Base-by-base conservation (phyloP, 37 sponge, comb jelly and placozoan species). In the Aplysina aerophoba region DNA sequence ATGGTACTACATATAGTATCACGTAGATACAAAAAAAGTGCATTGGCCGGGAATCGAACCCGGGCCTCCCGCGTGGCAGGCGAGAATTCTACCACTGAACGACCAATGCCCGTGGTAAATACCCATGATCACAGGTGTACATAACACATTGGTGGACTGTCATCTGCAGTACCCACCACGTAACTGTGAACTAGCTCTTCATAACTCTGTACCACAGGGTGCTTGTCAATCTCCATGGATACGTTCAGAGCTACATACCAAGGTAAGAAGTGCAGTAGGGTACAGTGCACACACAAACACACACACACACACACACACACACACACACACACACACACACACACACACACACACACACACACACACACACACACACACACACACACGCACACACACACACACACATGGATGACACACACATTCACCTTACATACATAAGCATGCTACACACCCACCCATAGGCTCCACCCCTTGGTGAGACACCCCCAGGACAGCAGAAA, bases 391-490 rank as follows among this genome's bases (percentile, higher is more conserved):
- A 27, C 1, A 15, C 36, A 38, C 63, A 62, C 24, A 21, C 31
- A n/a, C 69, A 67, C 69, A 11, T 25, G 13, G 50, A 64, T 67
- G 4, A 28, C 38, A 81, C 37, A 17, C 5, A 17, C 31, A 81
- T 20, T 0, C 33, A 28, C 59, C 0, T 0, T 35, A 77, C 41
- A 39, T 35, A 21, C 41, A 27, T 28, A 34, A 38, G 65, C 54
- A 57, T 37, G 31, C 65, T 82, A 24, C 83, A 5, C 15, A 68
- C 80, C 27, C 40, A 89, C 89, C 89, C 81, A 89, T 89, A 0
- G 89, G 89, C 54, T 89, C 85, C 63, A 90, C 87, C 22, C 87
- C 90, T 14, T 63, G 65, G 30, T 80, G 68, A 24, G 15, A 36
- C 1, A n/a, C n/a, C 39, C 31, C 19, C 50, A 11, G 50, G 3